phyloP scores from a whole-genome alignment of 1,140 invertebrate genomes.

The Drosophila dunni region DNA sequence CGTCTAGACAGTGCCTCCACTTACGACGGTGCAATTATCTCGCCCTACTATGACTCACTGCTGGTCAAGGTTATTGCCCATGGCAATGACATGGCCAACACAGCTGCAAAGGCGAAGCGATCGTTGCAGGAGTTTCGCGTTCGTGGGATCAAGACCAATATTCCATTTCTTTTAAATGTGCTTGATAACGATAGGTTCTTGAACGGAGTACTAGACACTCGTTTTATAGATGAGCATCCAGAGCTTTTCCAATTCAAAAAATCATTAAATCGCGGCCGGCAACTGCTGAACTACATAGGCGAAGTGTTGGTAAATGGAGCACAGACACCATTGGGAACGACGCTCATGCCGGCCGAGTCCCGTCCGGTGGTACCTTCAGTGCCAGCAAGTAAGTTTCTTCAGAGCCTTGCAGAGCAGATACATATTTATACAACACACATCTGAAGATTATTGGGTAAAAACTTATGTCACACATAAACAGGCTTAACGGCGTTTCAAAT shows the following conservation, averaged over 20 bases:
- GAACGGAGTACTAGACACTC: slow-evolving; percentile 97
- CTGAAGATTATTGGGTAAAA: too few species aligned
- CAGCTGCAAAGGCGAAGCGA: slow-evolving; percentile 98
- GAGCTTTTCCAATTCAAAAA: slow-evolving; percentile 96
- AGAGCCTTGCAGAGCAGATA: slow-evolving; percentile 87
- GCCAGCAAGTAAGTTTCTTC: slow-evolving; percentile 89
- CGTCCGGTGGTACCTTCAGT: slow-evolving; percentile 93
- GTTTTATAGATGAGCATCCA: slow-evolving; percentile 99
- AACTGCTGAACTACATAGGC: slow-evolving; percentile 97
- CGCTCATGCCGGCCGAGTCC: slow-evolving; percentile 94
- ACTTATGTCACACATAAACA: too few species aligned
- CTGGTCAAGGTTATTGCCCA: slow-evolving; percentile 99
- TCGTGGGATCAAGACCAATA: slow-evolving; percentile 99
- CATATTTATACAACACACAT: not conserved
- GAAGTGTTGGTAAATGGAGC: slow-evolving; percentile 98
- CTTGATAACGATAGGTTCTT: slow-evolving; percentile 98
- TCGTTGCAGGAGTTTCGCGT: slow-evolving; percentile 98
- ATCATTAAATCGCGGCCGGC: slow-evolving; percentile 97
- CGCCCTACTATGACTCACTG: slow-evolving; percentile 99
- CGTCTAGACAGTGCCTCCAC: slow-evolving; percentile 98
- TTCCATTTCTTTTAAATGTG: slow-evolving; percentile 99
- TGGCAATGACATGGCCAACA: slow-evolving; percentile 94
- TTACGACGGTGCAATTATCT: slow-evolving; percentile 98
- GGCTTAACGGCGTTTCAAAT: too few species aligned
- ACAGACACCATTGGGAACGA: slow-evolving; percentile 95